Conservation (phyloP, 2,113 vertebrate species). For the Shinisaurus crocodilurus region DNA sequence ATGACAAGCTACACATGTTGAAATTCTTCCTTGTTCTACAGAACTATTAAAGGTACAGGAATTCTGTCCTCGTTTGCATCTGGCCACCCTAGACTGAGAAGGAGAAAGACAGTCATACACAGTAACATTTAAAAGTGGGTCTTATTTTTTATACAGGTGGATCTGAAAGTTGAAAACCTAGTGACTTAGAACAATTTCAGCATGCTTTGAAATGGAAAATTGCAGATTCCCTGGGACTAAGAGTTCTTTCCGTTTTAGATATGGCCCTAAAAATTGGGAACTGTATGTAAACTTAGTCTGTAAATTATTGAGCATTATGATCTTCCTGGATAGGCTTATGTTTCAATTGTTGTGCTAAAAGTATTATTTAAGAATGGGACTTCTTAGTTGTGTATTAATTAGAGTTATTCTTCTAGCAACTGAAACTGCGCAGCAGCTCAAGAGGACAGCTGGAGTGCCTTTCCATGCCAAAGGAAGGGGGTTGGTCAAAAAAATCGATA, state of each 20-base stretch:
- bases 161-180: background rate
- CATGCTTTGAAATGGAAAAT: background rate
- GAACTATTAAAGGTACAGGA: background rate
- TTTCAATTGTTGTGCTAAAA: background rate
- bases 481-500: constrained; percentile 97
- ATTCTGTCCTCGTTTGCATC: background rate
- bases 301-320: background rate
- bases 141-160: too few species aligned
- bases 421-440: constrained; percentile 96
- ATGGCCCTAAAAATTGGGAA: background rate
- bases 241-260: background rate
- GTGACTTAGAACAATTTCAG: background rate
- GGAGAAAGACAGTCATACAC: background rate
- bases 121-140: background rate
- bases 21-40: background rate
- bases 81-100: background rate
- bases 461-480: constrained; percentile 98
- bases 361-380: background rate
- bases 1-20: background rate
- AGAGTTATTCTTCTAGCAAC: constrained; percentile 79
- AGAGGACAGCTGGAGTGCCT: constrained; percentile 95
- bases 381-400: constrained; percentile 44
- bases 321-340: background rate
- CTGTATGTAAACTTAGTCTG: background rate
- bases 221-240: background rate